These are phyloP conservation scores for Scolanthus callimorphus DNA, from an alignment of 92 coral and sea anemone genomes.

Conservation along the genomic window DNA sequence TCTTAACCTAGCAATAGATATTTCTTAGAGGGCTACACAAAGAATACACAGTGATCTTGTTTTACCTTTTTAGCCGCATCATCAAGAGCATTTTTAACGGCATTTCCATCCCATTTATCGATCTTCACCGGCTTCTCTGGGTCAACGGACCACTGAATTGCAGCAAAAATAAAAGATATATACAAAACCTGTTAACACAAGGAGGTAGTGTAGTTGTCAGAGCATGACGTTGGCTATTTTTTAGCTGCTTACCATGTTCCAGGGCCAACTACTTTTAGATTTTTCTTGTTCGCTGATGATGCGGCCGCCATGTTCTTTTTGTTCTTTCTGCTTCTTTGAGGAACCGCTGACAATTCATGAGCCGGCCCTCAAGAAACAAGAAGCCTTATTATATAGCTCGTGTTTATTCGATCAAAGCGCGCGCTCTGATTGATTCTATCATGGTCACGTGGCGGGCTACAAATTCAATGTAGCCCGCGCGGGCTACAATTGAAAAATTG, in stretches of 20 bases:
- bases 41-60: too few relatives aligned
- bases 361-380: too few relatives aligned
- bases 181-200: background rate
- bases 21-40: too few relatives aligned
- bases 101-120: constrained; percentile 98
- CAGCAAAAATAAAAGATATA: background rate
- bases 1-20: too few relatives aligned
- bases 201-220: too few relatives aligned
- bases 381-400: too few relatives aligned
- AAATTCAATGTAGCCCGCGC: too few relatives aligned
- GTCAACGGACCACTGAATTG: constrained; percentile 66
- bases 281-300: constrained; percentile 56
- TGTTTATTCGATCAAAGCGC: too few relatives aligned
- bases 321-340: constrained; percentile 2
- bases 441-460: too few relatives aligned
- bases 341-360: constrained; percentile 1
- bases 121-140: constrained; percentile 86
- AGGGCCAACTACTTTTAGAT: constrained; percentile 30
- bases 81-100: constrained; percentile 91
- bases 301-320: constrained; percentile 66
- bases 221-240: too few relatives aligned
- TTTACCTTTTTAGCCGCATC: constrained; percentile 91
- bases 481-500: too few relatives aligned
- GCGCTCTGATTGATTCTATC: too few relatives aligned
- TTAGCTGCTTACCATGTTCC: background rate